Evolutionary conservation across 1,140 invertebrate species (phyloP).

Genomic region (Lucilia cuprina): DNA sequence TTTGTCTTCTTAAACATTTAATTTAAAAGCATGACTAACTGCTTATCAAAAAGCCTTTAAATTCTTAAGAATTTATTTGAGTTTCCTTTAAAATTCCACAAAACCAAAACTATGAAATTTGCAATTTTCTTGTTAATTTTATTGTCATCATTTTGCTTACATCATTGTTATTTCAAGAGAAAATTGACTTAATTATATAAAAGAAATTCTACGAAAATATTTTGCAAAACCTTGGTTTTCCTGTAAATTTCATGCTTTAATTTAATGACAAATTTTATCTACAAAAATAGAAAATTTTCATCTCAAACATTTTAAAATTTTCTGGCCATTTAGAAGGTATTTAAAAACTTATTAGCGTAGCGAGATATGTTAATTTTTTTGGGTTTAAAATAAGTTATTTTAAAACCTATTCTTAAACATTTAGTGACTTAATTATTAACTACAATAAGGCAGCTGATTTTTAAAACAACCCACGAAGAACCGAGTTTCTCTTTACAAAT

Average conservation of each 20-base stretch:
- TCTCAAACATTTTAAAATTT: not conserved
- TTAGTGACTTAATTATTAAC: no score
- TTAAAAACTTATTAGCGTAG: not conserved
- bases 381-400: no score
- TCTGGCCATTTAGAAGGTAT: not conserved
- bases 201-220: not conserved
- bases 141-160: not conserved
- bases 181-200: not conserved
- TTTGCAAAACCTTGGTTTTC: not conserved
- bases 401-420: no score
- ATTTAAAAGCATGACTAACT: no score
- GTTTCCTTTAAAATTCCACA: no score
- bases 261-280: not conserved
- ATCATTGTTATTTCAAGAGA: not conserved
- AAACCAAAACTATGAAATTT: constrained; percentile 2
- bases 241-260: not conserved
- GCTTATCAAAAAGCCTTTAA: no score
- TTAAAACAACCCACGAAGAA: no score
- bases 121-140: constrained; percentile 30
- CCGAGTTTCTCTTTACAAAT: no score
- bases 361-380: not conserved
- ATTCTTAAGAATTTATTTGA: no score
- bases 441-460: no score
- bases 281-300: not conserved
- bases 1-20: no score